Conservation (phyloP, 2,888 invertebrate genomes). For the Salpingus planirostris region DNA sequence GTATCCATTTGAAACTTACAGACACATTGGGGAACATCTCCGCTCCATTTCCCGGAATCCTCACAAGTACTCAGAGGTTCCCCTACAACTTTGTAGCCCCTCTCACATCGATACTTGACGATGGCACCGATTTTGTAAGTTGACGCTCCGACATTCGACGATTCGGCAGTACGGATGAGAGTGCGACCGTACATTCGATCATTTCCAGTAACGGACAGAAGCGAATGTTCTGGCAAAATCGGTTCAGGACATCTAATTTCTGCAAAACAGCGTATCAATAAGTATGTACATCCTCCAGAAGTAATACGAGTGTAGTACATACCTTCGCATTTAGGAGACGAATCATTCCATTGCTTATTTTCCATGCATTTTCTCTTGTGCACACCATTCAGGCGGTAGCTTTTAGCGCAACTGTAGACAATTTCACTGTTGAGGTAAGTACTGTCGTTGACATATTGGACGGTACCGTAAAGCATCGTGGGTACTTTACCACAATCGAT, state of each 20-base stretch:
- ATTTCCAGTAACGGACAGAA: slow-evolving; percentile 82
- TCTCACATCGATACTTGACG: slow-evolving; percentile 81
- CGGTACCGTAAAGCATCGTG: slow-evolving; percentile 66
- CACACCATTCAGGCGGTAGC: slow-evolving; percentile 70
- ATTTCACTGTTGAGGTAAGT: slow-evolving; percentile 77
- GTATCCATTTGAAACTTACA: too few species aligned
- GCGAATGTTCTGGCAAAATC: slow-evolving; percentile 71
- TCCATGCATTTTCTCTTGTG: slow-evolving; percentile 63
- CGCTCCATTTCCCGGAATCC: slow-evolving; percentile 79
- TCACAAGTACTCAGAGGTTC: slow-evolving; percentile 79
- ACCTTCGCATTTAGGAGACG: slow-evolving; percentile 82
- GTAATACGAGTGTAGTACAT: too few species aligned
- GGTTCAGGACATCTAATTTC: slow-evolving; percentile 86
- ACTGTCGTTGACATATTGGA: slow-evolving; percentile 66
- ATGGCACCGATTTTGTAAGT: slow-evolving; percentile 80
- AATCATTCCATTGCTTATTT: slow-evolving; percentile 74
- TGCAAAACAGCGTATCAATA: slow-evolving; percentile 33
- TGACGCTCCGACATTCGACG: slow-evolving; percentile 54
- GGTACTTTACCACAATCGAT: slow-evolving; percentile 83
- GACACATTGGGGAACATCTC: slow-evolving; percentile 71
- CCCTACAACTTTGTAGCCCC: slow-evolving; percentile 81
- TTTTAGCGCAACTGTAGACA: slow-evolving; percentile 68
- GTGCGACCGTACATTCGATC: slow-evolving; percentile 84
- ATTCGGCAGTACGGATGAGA: slow-evolving; percentile 64
- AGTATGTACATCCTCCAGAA: too few species aligned